Conservation (phyloP, 2,113 vertebrate species). For the Megaceryle torquata region DNA sequence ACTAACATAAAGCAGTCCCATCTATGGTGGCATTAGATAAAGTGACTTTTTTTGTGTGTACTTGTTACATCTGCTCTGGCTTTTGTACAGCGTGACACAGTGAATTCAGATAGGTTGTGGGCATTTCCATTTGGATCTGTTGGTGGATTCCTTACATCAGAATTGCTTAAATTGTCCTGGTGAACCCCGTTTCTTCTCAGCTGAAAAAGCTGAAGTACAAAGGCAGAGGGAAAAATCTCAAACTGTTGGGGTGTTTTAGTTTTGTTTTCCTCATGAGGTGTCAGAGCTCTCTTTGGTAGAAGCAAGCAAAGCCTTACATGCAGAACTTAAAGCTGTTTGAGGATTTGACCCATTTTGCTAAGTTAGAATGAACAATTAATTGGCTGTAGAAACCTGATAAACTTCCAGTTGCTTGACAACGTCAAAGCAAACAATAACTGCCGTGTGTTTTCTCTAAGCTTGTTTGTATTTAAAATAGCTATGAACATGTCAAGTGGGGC, state of each 20-base stretch:
- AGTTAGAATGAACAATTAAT: conserved; percentile 40
- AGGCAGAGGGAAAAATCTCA: not conserved
- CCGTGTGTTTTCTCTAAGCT: conserved; percentile 39
- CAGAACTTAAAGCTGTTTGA: conserved; percentile 37
- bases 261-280: not conserved
- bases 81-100: not conserved
- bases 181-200: not conserved
- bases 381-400: conserved; percentile 54
- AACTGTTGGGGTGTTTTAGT: too few species aligned
- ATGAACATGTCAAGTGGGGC: conserved; percentile 8
- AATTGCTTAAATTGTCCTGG: not conserved
- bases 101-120: not conserved
- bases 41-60: not conserved
- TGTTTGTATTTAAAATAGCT: conserved; percentile 64
- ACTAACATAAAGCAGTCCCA: not conserved
- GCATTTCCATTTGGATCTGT: not conserved
- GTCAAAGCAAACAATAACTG: conserved; percentile 58
- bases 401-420: conserved; percentile 67
- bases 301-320: not conserved
- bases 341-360: conserved; percentile 32
- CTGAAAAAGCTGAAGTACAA: not conserved
- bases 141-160: not conserved
- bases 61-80: not conserved
- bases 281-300: not conserved
- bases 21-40: not conserved